phyloP scores from a whole-genome alignment of 2,888 invertebrate genomes.

The Caenorhabditis sp. region DNA sequence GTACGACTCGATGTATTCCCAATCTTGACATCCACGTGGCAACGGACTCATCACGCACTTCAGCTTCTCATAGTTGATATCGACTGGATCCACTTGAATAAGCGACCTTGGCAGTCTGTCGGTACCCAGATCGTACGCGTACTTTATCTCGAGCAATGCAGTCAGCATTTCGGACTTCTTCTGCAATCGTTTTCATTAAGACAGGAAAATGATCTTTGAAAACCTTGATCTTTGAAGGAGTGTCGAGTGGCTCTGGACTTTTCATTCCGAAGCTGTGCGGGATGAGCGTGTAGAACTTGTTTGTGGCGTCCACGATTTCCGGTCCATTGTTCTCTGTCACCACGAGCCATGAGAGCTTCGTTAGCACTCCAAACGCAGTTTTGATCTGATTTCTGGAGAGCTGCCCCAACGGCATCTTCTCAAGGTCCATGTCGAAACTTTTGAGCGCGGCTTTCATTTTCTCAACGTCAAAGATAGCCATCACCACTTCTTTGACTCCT shows the following conservation, averaged over 20 bases:
- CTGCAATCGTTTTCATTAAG: slow-evolving; percentile 79
- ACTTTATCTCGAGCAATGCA: slow-evolving; percentile 92
- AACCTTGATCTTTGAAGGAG: slow-evolving; percentile 84
- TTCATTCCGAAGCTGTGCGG: slow-evolving; percentile 94
- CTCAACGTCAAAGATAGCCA: slow-evolving; percentile 91
- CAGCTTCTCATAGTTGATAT: slow-evolving; percentile 90
- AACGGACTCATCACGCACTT: slow-evolving; percentile 85
- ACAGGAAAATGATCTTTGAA: background rate
- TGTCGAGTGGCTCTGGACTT: slow-evolving; percentile 88
- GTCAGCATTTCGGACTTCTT: slow-evolving; percentile 90
- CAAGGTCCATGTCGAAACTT: slow-evolving; percentile 95
- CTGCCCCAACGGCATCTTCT: slow-evolving; percentile 98
- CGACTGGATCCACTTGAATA: slow-evolving; percentile 83
- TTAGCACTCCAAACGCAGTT: slow-evolving; percentile 84
- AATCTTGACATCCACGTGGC: slow-evolving; percentile 83
- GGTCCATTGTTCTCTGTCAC: background rate
- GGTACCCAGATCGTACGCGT: slow-evolving; percentile 89
- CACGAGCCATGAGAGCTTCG: slow-evolving; percentile 42
- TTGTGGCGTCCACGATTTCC: slow-evolving; percentile 46
- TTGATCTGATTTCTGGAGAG: slow-evolving; percentile 91
- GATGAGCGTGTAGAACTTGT: slow-evolving; percentile 90
- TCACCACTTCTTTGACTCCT: slow-evolving; percentile 88
- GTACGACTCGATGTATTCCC: slow-evolving; percentile 85
- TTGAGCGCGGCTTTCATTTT: slow-evolving; percentile 92
- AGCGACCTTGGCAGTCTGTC: background rate